Base-by-base conservation (phyloP, 2,888 invertebrate species). In the Liodrosophila aerea region DNA sequence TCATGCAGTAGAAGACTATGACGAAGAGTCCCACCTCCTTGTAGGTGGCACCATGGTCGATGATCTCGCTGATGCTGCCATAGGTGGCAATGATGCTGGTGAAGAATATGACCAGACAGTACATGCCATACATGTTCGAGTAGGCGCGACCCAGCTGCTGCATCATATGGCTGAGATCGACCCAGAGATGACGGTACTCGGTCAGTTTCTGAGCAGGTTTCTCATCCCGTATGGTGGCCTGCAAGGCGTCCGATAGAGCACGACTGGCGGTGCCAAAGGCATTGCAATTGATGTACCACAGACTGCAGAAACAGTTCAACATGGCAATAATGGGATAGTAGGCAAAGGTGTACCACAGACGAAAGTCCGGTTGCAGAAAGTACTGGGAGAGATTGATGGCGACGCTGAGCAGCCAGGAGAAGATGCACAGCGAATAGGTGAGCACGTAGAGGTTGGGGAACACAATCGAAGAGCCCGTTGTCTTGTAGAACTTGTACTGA, bases 81-180 rank as follows among this genome's bases (percentile, higher is more conserved):
- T 94, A 94, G 4, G 93, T 91, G 2, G 94, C 94, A 40, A 94
- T 94, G 8, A 94, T 94, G 7, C 94, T 94, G 1, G 94, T 94
- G 78, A 94, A 92, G 86, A 94, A 92, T 51, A 94, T 93, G 1
- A 94, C 92, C 88, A 94, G 91, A 73, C 94, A 94, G 82, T 94
- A 94, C 87, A 94, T 93, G 7, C 94, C 94, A 70, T 94, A 94
- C 94, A 94, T 94, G 73, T 94, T 94, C 46, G 94, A 94, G 85
- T 94, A 94, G 0, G 94, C 94, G 41, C 93, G 90, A 37, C 93
- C 94, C 73, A 94, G 88, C 85, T 94, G 94, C 86, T 94, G 94
- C 94, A 94, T 94, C 93, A 94, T 94, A 72, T 94, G 94, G 2
- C 94, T 94, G 16, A 94, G 89, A 78, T 94, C 94, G 0, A 94